Evolutionary conservation across 2,113 vertebrate genomes (phyloP), one percentile per base, ranked within the genome.

Genomic region (Phoxinus phoxinus): DNA sequence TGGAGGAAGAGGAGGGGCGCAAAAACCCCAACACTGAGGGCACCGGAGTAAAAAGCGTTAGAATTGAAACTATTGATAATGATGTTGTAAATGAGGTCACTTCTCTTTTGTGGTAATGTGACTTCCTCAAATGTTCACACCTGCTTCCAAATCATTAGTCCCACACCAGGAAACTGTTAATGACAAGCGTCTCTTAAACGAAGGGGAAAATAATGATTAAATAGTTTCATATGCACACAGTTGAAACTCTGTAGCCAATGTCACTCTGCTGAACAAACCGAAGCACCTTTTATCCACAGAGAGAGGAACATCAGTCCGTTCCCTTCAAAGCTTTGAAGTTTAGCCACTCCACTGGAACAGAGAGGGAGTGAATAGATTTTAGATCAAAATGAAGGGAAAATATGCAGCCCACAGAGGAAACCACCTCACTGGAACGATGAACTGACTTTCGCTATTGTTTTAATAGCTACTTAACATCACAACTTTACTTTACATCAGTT

Each of bases 321-420:
- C 23, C 23, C 56, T 80, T 80, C 77, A 80, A 80, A 63, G 77
- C 76, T 79, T 79, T 79, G 76, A 79, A n/a, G 76, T 23, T 56
- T 37, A 59, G 53, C 27, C 3, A 19, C 74, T 77, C n/a, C 71
- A 2, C 74, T 77, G 74, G 74, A 27, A 9, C 48, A 17, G 71
- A 67, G 63, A 73, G 37, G 10, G 1, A 25, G 23, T 73, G 23
- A 46, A 46, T 15, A 3, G 46, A 56, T 25, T 35, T 56, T 32
- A 17, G 25, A 76, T 53, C 25, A 30, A 76, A 76, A 75, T 75
- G 23, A 74, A 27, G 13, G 72, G 25, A 46, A 75, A 51, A 8
- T 13, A 7, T 19, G 10, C 69, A 41, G 35, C 19, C 69, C 17
- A 72, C 32, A 21, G 12, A 30, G 23, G 13, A 48, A 51, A 75